Evolutionary conservation across 2,888 invertebrate genomes (phyloP).

Genomic region (Rhimphoctona megacephalus): DNA sequence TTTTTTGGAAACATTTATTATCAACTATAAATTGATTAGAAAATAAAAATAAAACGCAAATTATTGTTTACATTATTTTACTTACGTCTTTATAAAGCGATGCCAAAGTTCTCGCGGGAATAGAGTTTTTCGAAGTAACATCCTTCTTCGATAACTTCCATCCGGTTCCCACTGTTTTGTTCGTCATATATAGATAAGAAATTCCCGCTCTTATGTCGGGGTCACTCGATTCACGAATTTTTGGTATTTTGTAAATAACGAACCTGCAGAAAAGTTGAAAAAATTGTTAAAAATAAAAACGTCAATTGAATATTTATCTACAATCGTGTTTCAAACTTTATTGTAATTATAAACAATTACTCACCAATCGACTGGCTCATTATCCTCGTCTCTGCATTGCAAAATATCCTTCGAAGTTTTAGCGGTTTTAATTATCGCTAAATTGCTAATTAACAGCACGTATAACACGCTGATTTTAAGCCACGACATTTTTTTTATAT

Average conservation of each 20-base stretch:
- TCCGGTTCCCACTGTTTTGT: conserved; percentile 86
- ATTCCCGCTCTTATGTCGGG: conserved; percentile 87
- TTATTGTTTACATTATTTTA: conserved; percentile 5
- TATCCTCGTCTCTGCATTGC: conserved; percentile 87
- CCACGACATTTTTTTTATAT: conserved; percentile 15
- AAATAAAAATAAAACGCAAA: background rate
- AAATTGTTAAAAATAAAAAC: conserved; percentile 61
- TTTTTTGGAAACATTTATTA: too few species aligned
- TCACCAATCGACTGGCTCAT: conserved; percentile 90
- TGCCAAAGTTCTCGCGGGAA: conserved; percentile 88
- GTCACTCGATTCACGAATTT: conserved; percentile 86
- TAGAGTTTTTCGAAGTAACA: conserved; percentile 88
- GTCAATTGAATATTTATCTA: background rate
- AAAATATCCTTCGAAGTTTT: conserved; percentile 46
- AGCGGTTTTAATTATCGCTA: background rate
- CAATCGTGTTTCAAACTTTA: conserved; percentile 43
- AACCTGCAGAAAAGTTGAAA: conserved; percentile 87
- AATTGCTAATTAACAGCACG: conserved; percentile 15
- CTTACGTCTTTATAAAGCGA: conserved; percentile 86
- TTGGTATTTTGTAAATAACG: conserved; percentile 93
- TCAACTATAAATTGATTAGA: background rate
- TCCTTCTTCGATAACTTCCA: conserved; percentile 90
- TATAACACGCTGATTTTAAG: background rate
- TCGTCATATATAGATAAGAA: conserved; percentile 90
- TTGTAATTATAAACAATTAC: conserved; percentile 66